A percentile compares a stretch with the other conserved stretches of the same genome.
phyloP scores from a whole-genome alignment of 2,888 invertebrate species.

The Onthophagus sagittarius region DNA sequence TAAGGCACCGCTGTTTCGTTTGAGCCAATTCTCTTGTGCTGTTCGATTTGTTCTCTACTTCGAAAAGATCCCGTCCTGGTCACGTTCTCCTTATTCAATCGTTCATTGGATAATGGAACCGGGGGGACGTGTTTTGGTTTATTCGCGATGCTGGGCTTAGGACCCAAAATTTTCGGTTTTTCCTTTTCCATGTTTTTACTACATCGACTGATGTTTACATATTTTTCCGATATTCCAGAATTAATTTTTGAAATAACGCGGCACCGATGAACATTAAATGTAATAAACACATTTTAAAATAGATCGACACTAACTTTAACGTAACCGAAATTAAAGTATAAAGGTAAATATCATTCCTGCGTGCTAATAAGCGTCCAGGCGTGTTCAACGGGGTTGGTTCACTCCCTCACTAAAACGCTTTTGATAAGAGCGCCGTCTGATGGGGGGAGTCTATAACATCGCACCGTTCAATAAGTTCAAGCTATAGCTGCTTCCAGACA shows the following conservation, averaged over 20 bases:
- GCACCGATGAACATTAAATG: not conserved
- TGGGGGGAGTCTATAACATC: slow-evolving; percentile 38
- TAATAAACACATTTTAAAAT: not conserved
- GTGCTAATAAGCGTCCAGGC: not conserved
- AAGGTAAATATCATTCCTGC: not conserved
- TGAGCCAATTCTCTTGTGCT: slow-evolving; percentile 7
- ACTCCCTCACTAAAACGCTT: slow-evolving; percentile 43
- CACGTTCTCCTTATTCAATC: slow-evolving; percentile 26
- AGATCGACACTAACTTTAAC: not conserved
- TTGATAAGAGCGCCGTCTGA: slow-evolving; percentile 41
- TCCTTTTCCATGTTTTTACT: slow-evolving; percentile 34
- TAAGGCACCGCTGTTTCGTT: slow-evolving; percentile 9
- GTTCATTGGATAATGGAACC: slow-evolving; percentile 36
- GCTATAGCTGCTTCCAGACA: slow-evolving; percentile 23
- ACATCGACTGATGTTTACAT: not conserved
- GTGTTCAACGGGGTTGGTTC: slow-evolving; percentile 38
- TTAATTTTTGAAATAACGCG: not conserved
- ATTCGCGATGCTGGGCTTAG: slow-evolving; percentile 45
- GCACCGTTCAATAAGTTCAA: slow-evolving; percentile 43
- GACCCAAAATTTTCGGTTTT: slow-evolving; percentile 43
- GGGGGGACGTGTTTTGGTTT: slow-evolving; percentile 50
- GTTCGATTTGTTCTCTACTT: slow-evolving; percentile 10
- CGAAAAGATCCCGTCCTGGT: slow-evolving; percentile 25
- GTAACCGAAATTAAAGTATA: not conserved
- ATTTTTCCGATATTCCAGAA: not conserved